Base-by-base conservation (phyloP, 2,888 invertebrate species). In the Rhaphigaster nebulosa region DNA sequence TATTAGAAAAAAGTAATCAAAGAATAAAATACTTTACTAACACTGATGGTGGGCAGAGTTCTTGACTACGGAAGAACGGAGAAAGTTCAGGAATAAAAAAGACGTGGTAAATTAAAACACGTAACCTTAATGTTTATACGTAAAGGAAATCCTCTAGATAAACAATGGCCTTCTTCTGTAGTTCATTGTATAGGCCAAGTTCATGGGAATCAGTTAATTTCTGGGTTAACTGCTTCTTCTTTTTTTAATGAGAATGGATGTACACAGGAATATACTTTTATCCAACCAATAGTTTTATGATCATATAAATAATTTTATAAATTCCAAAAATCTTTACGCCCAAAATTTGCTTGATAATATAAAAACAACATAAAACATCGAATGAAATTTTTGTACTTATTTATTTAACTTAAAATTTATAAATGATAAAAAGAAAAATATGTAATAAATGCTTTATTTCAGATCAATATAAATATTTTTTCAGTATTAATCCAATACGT, bases 141-240 rank as follows among this genome's bases (percentile, higher is more conserved):
- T 20, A 20, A 76, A 76, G 70, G 70, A 76, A 76, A 76, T 76
- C 70, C 70, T 76, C 20, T 23, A 76, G 70, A 38, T 34, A 76
- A 76, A 76, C 70, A 76, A 76, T 76, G 38, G 34, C 70, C 70
- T 76, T 38, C 70, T 76, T 76, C 38, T 38, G 34, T 18, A 65
- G 60, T 76, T 10, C 38, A 38, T 20, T 23, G 34, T 76, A 76
- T 38, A 20, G 70, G 38, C 70, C 70, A 76, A 38, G 70, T 76
- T 76, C 70, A 76, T 76, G 70, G 38, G 70, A 76, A 76, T 20
- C 20, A 6, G 20, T 20, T 76, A 76, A 38, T 76, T 38, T 65
- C 65, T 65, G 38, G 38, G 38, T 76, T 76, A 76, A 76, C 70
- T 38, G 20, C 38, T 34, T 76, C 20, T 20, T 34, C 0, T 5